Evolutionary conservation across 1,140 invertebrate species (phyloP), one percentile per base, ranked within the genome.

Genomic region (Neotoxoptera formosana): DNA sequence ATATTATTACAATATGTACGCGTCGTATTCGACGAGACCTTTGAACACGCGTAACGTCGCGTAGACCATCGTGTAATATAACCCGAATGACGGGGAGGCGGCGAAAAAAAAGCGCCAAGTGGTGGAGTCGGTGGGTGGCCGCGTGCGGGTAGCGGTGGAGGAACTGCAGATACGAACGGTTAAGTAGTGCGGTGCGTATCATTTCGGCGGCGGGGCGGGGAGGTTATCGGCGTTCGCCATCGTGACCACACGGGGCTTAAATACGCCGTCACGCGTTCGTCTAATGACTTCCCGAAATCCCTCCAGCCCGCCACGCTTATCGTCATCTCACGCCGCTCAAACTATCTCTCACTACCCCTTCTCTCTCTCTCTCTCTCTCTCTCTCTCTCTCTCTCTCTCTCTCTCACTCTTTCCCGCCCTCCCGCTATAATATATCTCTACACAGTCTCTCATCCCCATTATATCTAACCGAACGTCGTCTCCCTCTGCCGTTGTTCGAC

Each of bases 271-370:
- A 36, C 51, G 21, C 88, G 51, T 88, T 60, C 88, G 88, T 90
- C 88, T 90, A 90, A 90, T 60, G 88, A 90, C 88, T 60, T 90
- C 88, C 88, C 88, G 53, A 90, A 90, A 30, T 60, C 88, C 51
- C 53, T 90, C 88, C 51, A 36, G 34, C 34, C 87, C 86, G 30
- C 86, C 4, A 20, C n/a, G 48, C 87, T 90, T 90, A 90, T 90
- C 88, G 21, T 60, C 88, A 51, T 89, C 36, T 87, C 45, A 30
- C 84, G 7, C 81, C 81, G 34, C 81, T 7, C 7, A 83, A 36
- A n/a, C 25, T n/a, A 23, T 25, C 41, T 87, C 41, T 47, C 84
- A 17, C 41, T 9, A 1, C 21, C 25, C 21, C n/a, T 23, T 45
- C 41, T 45, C 2, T 4, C n/a, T n/a, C n/a, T n/a, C n/a, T n/a